phyloP scores from a whole-genome alignment of 2,113 vertebrate genomes.

The Danionella cerebrum region DNA sequence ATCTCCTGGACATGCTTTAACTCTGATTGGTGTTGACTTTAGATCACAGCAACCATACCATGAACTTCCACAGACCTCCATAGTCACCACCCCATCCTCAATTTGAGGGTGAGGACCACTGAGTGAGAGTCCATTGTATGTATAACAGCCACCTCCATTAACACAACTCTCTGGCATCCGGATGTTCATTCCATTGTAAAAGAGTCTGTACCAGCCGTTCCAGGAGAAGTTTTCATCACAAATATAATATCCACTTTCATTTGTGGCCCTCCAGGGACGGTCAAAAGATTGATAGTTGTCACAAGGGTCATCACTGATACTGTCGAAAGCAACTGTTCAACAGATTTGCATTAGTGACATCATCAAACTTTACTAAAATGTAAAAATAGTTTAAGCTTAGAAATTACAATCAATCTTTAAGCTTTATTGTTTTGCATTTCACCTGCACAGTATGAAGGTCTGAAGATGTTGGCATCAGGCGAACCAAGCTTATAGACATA shows the following conservation, averaged over 20 bases:
- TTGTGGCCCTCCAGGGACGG: slow-evolving; percentile 1
- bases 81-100: slow-evolving; percentile 18
- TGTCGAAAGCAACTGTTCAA: background rate
- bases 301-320: slow-evolving; percentile 13
- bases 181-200: background rate
- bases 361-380: background rate
- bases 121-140: slow-evolving; percentile 16
- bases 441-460: background rate
- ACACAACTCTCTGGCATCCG: slow-evolving; percentile 32
- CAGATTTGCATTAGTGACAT: background rate
- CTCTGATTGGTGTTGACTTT: background rate
- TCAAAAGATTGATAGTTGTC: slow-evolving; percentile 10
- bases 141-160: background rate
- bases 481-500: background rate
- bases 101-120: slow-evolving; percentile 17
- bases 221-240: slow-evolving; percentile 5
- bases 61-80: background rate
- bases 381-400: no score
- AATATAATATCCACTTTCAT: background rate
- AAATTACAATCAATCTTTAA: no score
- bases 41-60: background rate
- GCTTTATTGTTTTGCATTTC: no score
- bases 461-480: background rate
- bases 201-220: slow-evolving; percentile 35
- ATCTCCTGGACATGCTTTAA: slow-evolving; percentile 14